phyloP scores from a whole-genome alignment of 1,140 invertebrate genomes.

The Macrotrachela quadricornifera region DNA sequence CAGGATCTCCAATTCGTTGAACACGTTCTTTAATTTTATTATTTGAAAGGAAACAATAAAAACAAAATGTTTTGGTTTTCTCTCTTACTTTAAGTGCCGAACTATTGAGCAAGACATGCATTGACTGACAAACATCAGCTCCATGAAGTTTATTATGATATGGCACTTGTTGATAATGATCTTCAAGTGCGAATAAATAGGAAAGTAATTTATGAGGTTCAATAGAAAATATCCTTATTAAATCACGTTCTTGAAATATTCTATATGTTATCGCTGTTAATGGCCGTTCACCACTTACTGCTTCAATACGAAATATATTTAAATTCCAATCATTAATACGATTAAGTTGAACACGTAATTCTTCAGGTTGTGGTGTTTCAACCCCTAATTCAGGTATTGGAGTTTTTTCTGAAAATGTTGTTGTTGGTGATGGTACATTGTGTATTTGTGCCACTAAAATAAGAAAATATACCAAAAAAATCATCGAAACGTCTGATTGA shows the following conservation, averaged over 20 bases:
- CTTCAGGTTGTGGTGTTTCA: too few species aligned
- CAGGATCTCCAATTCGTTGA: constrained; percentile 23
- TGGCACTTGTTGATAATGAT: constrained; percentile 57
- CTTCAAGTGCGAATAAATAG: constrained; percentile 87
- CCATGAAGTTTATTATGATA: constrained; percentile 36
- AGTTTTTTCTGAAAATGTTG: too few species aligned
- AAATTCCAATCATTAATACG: constrained; percentile 1
- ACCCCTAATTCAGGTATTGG: too few species aligned
- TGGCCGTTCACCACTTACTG: constrained; percentile 1
- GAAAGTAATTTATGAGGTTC: constrained; percentile 59
- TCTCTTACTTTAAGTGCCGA: constrained; percentile 60
- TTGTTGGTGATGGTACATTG: too few species aligned
- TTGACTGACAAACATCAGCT: constrained; percentile 35
- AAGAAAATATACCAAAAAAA: too few species aligned
- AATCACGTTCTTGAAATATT: constrained; percentile 48
- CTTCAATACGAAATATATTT: background rate
- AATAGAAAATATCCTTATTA: constrained; percentile 77
- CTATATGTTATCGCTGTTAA: background rate
- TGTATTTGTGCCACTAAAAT: too few species aligned
- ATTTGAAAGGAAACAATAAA: background rate
- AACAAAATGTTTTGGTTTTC: background rate
- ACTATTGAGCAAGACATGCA: constrained; percentile 44
- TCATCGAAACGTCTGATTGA: too few species aligned
- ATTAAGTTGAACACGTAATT: too few species aligned
- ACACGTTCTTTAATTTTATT: background rate